A percentile compares a stretch with the other conserved stretches of the same genome.
Conservation (phyloP, 2,113 vertebrate genomes). For the Pachypanchax playfairii region DNA sequence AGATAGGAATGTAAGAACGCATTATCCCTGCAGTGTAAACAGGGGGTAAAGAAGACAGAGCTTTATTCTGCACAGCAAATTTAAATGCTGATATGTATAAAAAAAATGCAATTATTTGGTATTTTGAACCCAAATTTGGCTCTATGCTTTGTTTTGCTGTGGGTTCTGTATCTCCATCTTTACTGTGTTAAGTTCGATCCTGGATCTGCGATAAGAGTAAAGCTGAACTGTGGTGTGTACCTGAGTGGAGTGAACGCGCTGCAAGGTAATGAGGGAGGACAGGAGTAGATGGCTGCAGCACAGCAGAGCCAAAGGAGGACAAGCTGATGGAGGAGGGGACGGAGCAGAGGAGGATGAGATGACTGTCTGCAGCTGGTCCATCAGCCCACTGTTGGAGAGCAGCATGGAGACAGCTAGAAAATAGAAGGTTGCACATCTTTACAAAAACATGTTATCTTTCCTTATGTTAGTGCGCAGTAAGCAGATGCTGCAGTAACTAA, state of each 20-base stretch:
- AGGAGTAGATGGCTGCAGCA: slow-evolving; percentile 87
- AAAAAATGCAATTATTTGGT: slow-evolving; percentile 28
- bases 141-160: not conserved
- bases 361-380: slow-evolving; percentile 86
- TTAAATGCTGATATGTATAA: slow-evolving; percentile 8
- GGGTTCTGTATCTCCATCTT: slow-evolving; percentile 31
- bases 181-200: slow-evolving; percentile 22
- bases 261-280: slow-evolving; percentile 84
- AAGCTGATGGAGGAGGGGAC: slow-evolving; percentile 41
- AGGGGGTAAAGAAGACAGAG: slow-evolving; percentile 21
- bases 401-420: slow-evolving; percentile 85
- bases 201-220: slow-evolving; percentile 42
- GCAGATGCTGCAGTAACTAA: slow-evolving; percentile 1
- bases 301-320: slow-evolving; percentile 71
- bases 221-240: slow-evolving; percentile 71
- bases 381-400: slow-evolving; percentile 85
- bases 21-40: slow-evolving; percentile 3
- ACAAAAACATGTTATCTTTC: slow-evolving; percentile 16
- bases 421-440: slow-evolving; percentile 35
- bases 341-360: slow-evolving; percentile 56
- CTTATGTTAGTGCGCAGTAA: slow-evolving; percentile 5
- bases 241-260: slow-evolving; percentile 83
- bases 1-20: slow-evolving; percentile 13
- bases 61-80: slow-evolving; percentile 16
- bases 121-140: slow-evolving; percentile 20